Base-by-base conservation (phyloP, 2,888 invertebrate species). In the Rhimphoctona megacephalus region DNA sequence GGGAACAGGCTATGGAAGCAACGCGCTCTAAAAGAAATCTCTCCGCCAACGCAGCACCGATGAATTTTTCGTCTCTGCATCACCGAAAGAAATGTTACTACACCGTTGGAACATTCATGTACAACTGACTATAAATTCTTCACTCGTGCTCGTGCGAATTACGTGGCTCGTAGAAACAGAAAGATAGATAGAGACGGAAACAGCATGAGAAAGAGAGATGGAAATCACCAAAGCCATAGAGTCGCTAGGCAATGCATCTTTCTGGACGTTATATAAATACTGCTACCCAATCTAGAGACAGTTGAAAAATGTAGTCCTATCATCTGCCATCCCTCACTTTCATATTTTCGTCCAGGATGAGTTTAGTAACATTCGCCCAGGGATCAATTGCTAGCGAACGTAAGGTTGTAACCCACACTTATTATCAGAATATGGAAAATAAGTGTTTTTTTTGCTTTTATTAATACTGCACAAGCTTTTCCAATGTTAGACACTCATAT, bases 211-310 rank as follows among this genome's bases (percentile, higher is more conserved):
- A 39, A 72, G 30, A 77, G 39, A 64, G 72, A 73, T 69, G 57
- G 46, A 52, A 39, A 72, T 81, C 78, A 30, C 81, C 52, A 61
- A 85, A 78, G 74, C 74, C 73, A 81, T 67, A 70, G 30, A 69
- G 70, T 66, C 70, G 67, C 76, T 67, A 79, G 66, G 85, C 85
- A 83, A 86, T 89, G 87, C 88, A 81, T 89, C 87, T 72, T 74
- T 70, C 72, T 30, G 76, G 86, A 88, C 86, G 88, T 89, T 90
- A 88, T 87, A 89, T 89, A 91, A 91, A 91, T 89, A 30, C 83
- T 66, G 79, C 84, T 76, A 79, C 81, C 88, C 87, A 90, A 90
- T 91, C 90, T 88, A 82, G 73, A 80, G 83, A 85, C 85, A 81
- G 79, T 88, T 90, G 86, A 67, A 64, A 70, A 57, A 69, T 30